Evolutionary conservation across 1,140 invertebrate genomes (phyloP).

Genomic region (Phthorimaea operculella): DNA sequence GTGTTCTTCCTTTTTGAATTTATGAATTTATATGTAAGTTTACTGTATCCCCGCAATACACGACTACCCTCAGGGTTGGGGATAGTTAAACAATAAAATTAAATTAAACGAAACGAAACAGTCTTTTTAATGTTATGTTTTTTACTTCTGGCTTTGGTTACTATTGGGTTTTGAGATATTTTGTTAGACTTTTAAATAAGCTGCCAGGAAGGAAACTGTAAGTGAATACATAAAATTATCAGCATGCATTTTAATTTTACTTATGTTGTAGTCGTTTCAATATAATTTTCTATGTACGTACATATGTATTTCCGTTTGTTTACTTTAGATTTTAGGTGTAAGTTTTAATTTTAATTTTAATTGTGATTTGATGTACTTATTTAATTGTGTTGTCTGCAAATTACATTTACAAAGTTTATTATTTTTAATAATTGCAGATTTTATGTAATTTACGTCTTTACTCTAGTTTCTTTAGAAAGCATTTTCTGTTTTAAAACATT

Average conservation of each 20-base stretch:
- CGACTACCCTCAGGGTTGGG: slow-evolving; percentile 36
- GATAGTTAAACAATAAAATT: slow-evolving; percentile 63
- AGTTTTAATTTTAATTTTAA: no score
- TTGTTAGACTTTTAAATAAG: slow-evolving; percentile 13
- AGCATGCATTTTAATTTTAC: slow-evolving; percentile 12
- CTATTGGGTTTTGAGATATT: not conserved
- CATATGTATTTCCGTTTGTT: slow-evolving; percentile 2
- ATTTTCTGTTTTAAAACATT: no score
- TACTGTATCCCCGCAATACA: slow-evolving; percentile 50
- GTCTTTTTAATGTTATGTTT: slow-evolving; percentile 9
- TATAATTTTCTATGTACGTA: slow-evolving; percentile 10
- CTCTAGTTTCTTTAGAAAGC: no score
- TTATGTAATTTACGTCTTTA: no score
- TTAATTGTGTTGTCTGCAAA: no score
- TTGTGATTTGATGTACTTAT: no score
- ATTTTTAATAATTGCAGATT: no score
- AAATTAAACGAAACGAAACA: slow-evolving; percentile 44
- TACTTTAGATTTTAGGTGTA: no score
- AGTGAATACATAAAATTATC: slow-evolving; percentile 21
- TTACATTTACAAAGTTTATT: no score
- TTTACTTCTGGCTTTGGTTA: not conserved
- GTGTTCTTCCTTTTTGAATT: slow-evolving; percentile 62
- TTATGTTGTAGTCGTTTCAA: slow-evolving; percentile 12
- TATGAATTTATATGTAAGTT: slow-evolving; percentile 62
- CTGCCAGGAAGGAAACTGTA: slow-evolving; percentile 40